Percentiles rank a stretch among this genome's conserved stretches.
phyloP scores from a whole-genome alignment of 2,113 vertebrate genomes.

The Amblyopsis rosae region DNA sequence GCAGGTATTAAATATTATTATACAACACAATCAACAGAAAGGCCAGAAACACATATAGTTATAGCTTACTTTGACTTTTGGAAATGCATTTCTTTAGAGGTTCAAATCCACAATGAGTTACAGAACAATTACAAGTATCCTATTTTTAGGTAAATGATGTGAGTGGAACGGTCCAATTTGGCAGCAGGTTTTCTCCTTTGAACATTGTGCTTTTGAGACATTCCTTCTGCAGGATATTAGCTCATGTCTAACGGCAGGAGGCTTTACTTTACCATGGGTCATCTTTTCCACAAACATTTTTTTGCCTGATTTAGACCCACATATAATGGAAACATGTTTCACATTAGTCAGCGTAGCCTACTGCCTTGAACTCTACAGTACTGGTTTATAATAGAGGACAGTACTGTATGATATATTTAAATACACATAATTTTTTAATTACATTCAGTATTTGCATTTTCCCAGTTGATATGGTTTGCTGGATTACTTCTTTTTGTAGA shows the following conservation, averaged over 20 bases:
- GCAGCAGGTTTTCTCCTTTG: conserved; percentile 24
- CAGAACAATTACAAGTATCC: too few species aligned
- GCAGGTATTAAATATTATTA: neutral
- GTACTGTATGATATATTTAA: too few species aligned
- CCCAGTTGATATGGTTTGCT: too few species aligned
- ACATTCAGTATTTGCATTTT: too few species aligned
- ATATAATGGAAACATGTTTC: conserved; percentile 13
- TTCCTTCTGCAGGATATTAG: conserved; percentile 52
- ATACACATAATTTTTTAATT: too few species aligned
- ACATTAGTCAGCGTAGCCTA: neutral
- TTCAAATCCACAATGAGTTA: too few species aligned
- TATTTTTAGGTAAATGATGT: neutral
- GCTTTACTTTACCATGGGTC: conserved; percentile 13
- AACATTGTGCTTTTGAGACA: conserved; percentile 30
- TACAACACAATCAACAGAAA: too few species aligned
- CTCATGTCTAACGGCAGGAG: conserved; percentile 58
- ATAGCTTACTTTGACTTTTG: too few species aligned
- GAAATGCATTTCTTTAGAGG: too few species aligned
- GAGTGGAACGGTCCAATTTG: neutral
- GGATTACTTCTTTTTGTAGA: too few species aligned
- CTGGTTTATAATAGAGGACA: neutral
- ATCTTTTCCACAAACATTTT: conserved; percentile 55
- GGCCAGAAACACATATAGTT: too few species aligned
- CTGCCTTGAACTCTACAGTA: neutral
- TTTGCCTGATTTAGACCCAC: neutral